A percentile compares a stretch with the other conserved stretches of the same genome.
Evolutionary conservation across 2,888 invertebrate species (phyloP).

Genomic region (Aphodius sticticus): DNA sequence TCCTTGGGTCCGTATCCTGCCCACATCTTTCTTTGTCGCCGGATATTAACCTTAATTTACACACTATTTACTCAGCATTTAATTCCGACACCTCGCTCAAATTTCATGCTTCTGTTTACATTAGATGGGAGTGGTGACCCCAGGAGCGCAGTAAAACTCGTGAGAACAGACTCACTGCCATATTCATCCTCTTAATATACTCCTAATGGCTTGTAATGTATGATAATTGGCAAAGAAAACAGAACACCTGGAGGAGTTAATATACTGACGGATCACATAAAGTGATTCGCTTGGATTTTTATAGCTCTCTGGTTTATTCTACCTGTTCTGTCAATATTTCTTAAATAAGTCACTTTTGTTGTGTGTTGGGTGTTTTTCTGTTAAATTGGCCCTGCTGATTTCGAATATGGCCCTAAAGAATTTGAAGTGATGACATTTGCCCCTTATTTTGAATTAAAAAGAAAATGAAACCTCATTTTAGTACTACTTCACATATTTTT

Average conservation of each 20-base stretch:
- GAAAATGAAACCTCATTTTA: too few species aligned
- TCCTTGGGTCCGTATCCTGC: neutral
- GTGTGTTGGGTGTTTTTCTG: too few species aligned
- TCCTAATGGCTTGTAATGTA: neutral
- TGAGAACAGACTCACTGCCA: neutral
- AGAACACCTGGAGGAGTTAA: neutral
- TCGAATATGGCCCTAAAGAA: too few species aligned
- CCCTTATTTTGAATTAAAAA: too few species aligned
- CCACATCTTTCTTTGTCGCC: neutral
- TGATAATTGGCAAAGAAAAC: neutral
- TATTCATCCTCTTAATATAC: neutral
- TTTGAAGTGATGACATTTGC: too few species aligned
- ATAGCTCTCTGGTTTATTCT: neutral
- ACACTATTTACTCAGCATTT: neutral
- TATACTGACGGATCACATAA: neutral
- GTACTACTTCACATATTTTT: too few species aligned
- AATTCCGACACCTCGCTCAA: constrained; percentile 4
- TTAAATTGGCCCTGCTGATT: too few species aligned
- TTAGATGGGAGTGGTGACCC: constrained; percentile 4
- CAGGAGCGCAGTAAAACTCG: neutral
- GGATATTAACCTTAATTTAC: constrained; percentile 4
- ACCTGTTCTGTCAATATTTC: too few species aligned
- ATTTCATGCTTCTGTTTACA: constrained; percentile 4
- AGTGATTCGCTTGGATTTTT: neutral
- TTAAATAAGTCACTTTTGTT: too few species aligned